phyloP scores from a whole-genome alignment of 2,113 vertebrate species.

The Cebus imitator region DNA sequence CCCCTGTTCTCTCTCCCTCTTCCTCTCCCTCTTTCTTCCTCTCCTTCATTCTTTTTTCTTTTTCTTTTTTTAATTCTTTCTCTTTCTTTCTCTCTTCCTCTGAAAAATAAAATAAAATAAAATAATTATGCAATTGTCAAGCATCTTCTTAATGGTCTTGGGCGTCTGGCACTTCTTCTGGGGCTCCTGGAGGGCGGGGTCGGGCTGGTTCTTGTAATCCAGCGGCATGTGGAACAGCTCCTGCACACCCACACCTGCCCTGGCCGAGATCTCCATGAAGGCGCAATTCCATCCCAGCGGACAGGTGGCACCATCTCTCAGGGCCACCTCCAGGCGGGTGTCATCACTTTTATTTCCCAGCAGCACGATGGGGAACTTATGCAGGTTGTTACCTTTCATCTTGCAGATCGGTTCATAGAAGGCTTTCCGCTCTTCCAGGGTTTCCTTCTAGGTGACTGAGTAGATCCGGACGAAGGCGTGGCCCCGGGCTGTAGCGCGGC shows the following conservation, averaged over 20 bases:
- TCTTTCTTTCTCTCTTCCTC: no score
- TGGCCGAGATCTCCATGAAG: conserved; percentile 85
- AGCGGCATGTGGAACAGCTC: conserved; percentile 85
- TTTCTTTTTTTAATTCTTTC: no score
- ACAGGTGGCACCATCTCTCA: conserved; percentile 79
- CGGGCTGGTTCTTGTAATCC: conserved; percentile 82
- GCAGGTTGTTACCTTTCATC: conserved; percentile 78
- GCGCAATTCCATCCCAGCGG: conserved; percentile 84
- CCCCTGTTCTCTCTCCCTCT: no score
- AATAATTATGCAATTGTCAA: conserved; percentile 35
- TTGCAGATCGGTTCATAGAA: conserved; percentile 85
- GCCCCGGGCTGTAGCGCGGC: background rate
- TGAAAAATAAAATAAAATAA: no score
- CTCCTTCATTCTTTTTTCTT: no score
- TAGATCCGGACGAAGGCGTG: conserved; percentile 84
- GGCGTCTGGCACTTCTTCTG: conserved; percentile 83
- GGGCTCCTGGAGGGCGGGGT: conserved; percentile 78
- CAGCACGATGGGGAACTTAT: conserved; percentile 77
- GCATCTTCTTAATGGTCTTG: conserved; percentile 80
- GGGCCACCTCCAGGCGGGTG: conserved; percentile 76
- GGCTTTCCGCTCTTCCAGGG: conserved; percentile 83
- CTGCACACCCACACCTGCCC: conserved; percentile 83
- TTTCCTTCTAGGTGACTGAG: conserved; percentile 83
- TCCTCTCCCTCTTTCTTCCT: no score
- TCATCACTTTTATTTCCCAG: conserved; percentile 84